Base-by-base conservation (phyloP, 2,888 invertebrate genomes). In the Oligia latruncula region DNA sequence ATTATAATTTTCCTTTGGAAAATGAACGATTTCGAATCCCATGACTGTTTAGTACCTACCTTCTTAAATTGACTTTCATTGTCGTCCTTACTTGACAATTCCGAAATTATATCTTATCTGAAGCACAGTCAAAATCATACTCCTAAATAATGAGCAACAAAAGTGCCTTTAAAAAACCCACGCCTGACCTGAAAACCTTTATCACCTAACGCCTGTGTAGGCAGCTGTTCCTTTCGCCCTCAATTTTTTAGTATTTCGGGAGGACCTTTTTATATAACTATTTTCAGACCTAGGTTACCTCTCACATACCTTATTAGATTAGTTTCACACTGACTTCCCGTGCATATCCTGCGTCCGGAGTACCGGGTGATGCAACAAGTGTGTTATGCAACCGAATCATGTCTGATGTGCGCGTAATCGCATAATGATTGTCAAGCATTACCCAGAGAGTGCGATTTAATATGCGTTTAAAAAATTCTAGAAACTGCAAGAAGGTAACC, bases 311-410 rank as follows among this genome's bases (percentile, higher is more conserved):
- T 52, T 35, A 35, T 13, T 58, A 15, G 29, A 64, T 64, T 55
- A 72, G 23, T 46, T 71, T 40, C 2, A 55, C 29, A 73, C 46
- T 49, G 29, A 40, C 15, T 62, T 52, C 29, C 49, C 62, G 13
- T 71, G 49, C 55, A 52, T 52, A 60, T 40, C 43, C 71, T 70
- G 29, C 46, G 60, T 66, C 40, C 17, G 52, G 46, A 49, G n/a
- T 15, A n/a, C 60, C 29, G 40, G 6, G n/a, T 29, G 55, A 62
- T 20, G 84, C 83, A 84, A 84, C 84, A 83, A 83, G 83, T 77
- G 75, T 67, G 49, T 60, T 71, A 52, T 43, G 40, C 58, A 74
- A 66, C 71, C 65, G 11, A 71, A 43, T 83, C 46, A 72, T 62
- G 55, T 46, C 65, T 73, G 49, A 73, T 55, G 62, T 40, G 52